A percentile compares a stretch with the other conserved stretches of the same genome.
phyloP scores from a whole-genome alignment of 2,113 vertebrate species.

The Rutilus rutilus region DNA sequence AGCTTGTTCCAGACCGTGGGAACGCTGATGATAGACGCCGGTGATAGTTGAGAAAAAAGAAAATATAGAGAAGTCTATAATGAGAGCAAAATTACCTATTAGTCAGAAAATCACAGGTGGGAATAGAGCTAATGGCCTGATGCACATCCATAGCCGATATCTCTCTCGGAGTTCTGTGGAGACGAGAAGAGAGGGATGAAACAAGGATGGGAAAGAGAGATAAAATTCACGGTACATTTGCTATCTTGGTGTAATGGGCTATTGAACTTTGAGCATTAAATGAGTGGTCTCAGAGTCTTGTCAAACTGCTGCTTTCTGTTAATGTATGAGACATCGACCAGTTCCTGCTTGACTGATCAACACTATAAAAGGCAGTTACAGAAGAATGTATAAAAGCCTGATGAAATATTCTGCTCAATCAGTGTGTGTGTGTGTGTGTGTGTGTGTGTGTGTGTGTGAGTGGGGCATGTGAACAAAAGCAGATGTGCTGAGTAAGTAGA shows the following conservation, averaged over 20 bases:
- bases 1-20: neutral
- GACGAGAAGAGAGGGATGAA: neutral
- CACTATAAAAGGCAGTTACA: slow-evolving; percentile 10
- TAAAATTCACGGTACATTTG: slow-evolving; percentile 17
- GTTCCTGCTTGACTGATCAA: neutral
- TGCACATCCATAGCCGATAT: slow-evolving; percentile 93
- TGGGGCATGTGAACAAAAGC: slow-evolving; percentile 24
- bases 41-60: neutral
- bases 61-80: neutral
- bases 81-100: slow-evolving; percentile 74
- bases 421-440: neutral
- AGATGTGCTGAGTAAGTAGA: slow-evolving; percentile 45
- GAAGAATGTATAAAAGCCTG: neutral
- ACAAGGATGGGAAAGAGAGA: neutral
- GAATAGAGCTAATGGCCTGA: slow-evolving; percentile 90
- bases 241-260: neutral
- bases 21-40: neutral
- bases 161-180: slow-evolving; percentile 87
- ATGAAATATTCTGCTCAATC: neutral
- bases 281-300: neutral
- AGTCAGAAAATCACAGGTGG: slow-evolving; percentile 95
- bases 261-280: slow-evolving; percentile 31
- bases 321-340: neutral
- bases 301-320: neutral
- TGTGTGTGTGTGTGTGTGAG: neutral